Percentiles rank a stretch among this genome's conserved stretches.
Conservation (phyloP, 2,888 invertebrate genomes). For the Julus scanicus region DNA sequence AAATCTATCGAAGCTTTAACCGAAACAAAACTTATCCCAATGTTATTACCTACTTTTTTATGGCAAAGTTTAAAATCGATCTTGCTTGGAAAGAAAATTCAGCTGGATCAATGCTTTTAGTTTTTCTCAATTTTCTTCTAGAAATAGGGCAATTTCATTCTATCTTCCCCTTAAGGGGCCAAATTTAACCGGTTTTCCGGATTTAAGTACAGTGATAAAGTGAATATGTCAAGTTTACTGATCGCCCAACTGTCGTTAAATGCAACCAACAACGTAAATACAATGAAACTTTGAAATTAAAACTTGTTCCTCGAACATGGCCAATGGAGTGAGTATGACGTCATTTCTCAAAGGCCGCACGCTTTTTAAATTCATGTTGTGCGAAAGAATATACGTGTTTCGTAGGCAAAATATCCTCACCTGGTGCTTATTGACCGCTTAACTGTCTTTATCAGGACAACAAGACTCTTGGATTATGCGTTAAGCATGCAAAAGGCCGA, state of each 20-base stretch:
- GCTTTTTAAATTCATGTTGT: no score
- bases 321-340: neutral
- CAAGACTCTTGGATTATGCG: neutral
- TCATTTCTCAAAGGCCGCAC: no score
- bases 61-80: neutral
- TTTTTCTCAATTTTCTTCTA: neutral
- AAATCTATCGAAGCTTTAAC: no score
- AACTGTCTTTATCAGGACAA: neutral
- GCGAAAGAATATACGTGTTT: no score
- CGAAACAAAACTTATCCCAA: no score
- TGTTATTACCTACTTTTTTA: neutral
- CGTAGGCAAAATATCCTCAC: no score
- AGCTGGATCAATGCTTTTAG: neutral
- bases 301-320: neutral
- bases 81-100: neutral
- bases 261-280: neutral
- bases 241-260: neutral
- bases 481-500: neutral
- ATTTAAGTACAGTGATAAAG: neutral
- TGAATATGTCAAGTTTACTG: neutral
- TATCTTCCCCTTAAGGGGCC: neutral
- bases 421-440: neutral
- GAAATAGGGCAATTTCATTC: neutral
- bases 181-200: neutral
- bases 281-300: neutral